Base-by-base conservation (phyloP, 2,888 invertebrate species). In the Leptura quadrifasciata region DNA sequence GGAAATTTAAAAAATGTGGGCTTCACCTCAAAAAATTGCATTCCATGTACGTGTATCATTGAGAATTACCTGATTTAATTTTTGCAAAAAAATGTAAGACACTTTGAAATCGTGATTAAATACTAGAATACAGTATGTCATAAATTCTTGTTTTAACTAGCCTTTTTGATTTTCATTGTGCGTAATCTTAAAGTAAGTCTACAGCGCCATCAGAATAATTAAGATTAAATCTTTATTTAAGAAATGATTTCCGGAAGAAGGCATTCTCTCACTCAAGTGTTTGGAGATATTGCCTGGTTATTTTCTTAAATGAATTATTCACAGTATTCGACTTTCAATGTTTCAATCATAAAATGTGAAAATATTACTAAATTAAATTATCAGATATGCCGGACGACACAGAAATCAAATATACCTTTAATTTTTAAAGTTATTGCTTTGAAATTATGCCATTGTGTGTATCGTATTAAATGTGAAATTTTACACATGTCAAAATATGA, bases 221-320 rank as follows among this genome's bases (percentile, higher is more conserved):
- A 63, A 63, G 63, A 63, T 63, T 39, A 31, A 31, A 63, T 63
- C 63, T 39, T 20, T 18, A 63, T 63, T 35, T 35, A 47, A n/a
- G n/a, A 15, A 47, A 47, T n/a, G n/a, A 47, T 47, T 47, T 15
- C n/a, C 47, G n/a, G 5, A n/a, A 47, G 47, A 47, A 47, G 6
- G n/a, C 5, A 6, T n/a, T 15, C n/a, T n/a, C n/a, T 15, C 3
- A n/a, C n/a, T 24, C 5, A n/a, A n/a, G 47, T 1, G n/a, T n/a
- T 47, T 47, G 47, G 0, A 47, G n/a, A 47, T 47, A 4, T 47
- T n/a, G 47, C n/a, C 47, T 47, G 47, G 47, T 47, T 47, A n/a
- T 47, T 31, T 24, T 31, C 27, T 6, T 31, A n/a, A 47, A 47
- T n/a, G 47, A 47, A 47, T 47, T 47, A 47, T 47, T 47, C 6